These are phyloP conservation scores for Gonatopus flavifemur DNA, from an alignment of 1,140 invertebrate genomes.

Conservation along the genomic window DNA sequence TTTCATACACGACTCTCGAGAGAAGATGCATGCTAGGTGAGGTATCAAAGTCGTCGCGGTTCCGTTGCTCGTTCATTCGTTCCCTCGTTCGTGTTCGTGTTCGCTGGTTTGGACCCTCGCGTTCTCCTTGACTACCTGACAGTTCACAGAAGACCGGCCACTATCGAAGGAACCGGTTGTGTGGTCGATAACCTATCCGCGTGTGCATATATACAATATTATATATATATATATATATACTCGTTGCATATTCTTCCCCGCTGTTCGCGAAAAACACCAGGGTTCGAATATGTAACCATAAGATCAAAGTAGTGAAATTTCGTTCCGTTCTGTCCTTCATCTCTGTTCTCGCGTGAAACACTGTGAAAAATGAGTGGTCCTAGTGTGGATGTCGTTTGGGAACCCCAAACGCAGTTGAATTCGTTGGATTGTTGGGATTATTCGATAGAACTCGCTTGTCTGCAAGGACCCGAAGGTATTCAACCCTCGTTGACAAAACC, in stretches of 20 bases:
- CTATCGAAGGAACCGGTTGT: slow-evolving; percentile 39
- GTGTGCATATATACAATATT: background rate
- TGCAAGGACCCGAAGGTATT: slow-evolving; percentile 71
- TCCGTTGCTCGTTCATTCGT: too few relatives aligned
- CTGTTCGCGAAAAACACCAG: too few relatives aligned
- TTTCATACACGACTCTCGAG: too few relatives aligned
- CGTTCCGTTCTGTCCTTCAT: too few relatives aligned
- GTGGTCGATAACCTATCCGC: slow-evolving; percentile 20
- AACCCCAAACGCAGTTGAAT: slow-evolving; percentile 58
- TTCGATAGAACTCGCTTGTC: slow-evolving; percentile 75
- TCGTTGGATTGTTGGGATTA: slow-evolving; percentile 82
- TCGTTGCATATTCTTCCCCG: too few relatives aligned
- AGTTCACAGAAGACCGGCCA: slow-evolving; percentile 44
- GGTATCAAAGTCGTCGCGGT: too few relatives aligned
- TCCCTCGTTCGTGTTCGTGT: too few relatives aligned
- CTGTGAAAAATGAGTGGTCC: slow-evolving; percentile 37
- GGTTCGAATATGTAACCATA: too few relatives aligned
- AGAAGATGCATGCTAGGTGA: too few relatives aligned
- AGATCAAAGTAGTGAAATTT: too few relatives aligned
- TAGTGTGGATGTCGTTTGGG: slow-evolving; percentile 49
- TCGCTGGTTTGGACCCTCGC: slow-evolving; percentile 24
- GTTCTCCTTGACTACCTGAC: slow-evolving; percentile 29
- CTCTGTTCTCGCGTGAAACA: background rate
- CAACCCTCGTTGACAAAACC: slow-evolving; percentile 4
- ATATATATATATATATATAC: too few relatives aligned